Evolutionary conservation across 1,140 invertebrate species (phyloP).

Genomic region (Bombus consobrinus): DNA sequence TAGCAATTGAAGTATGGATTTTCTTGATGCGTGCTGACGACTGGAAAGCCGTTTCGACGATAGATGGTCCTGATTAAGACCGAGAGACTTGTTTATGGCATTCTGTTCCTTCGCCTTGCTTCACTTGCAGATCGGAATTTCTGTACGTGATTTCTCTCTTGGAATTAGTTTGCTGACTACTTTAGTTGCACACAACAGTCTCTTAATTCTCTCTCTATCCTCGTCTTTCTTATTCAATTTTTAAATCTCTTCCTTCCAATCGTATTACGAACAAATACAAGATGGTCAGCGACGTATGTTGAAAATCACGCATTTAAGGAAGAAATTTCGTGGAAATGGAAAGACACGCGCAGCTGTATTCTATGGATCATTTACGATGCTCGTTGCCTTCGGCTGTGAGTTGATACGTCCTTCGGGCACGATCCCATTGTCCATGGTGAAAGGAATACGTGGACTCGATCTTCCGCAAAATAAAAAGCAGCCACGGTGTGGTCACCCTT

Average conservation of each 20-base stretch:
- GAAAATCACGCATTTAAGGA: neutral
- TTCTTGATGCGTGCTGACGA: neutral
- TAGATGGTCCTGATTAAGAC: neutral
- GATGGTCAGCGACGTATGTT: neutral
- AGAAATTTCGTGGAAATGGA: constrained; percentile 35
- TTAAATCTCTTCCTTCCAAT: neutral
- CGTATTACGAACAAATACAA: neutral
- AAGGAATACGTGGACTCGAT: constrained; percentile 60
- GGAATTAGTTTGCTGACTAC: no score
- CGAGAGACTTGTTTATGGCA: neutral
- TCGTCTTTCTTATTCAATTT: neutral
- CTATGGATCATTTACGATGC: constrained; percentile 70
- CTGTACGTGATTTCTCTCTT: neutral
- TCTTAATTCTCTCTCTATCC: neutral
- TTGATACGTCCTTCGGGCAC: constrained; percentile 57
- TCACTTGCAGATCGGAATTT: neutral
- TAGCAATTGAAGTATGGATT: neutral
- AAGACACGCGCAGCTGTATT: constrained; percentile 70
- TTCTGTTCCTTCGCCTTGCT: neutral
- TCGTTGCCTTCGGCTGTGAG: constrained; percentile 57
- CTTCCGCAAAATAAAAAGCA: constrained; percentile 57
- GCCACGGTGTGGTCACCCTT: constrained; percentile 32
- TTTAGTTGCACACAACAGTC: neutral
- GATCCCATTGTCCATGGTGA: constrained; percentile 51
- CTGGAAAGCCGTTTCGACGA: neutral